Percentiles rank a stretch among this genome's conserved stretches.
These are phyloP conservation scores for Isaurus tuberculatus DNA, from an alignment of 92 coral and sea anemone species.

Conservation along the genomic window DNA sequence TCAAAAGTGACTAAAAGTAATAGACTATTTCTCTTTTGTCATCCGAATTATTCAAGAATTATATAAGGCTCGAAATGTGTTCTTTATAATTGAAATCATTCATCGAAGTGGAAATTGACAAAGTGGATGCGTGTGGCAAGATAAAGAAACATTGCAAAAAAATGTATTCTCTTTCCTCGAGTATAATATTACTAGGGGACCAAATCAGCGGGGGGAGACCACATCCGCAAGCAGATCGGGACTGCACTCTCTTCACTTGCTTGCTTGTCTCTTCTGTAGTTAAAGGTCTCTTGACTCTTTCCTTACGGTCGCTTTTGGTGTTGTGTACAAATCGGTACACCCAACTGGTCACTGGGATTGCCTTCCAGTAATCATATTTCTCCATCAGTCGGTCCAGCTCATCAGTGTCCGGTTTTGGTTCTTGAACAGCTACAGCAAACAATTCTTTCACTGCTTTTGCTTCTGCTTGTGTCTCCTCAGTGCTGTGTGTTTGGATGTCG, in stretches of 20 bases:
- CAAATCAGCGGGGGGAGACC: too few species aligned
- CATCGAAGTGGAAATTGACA: too few species aligned
- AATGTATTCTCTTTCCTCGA: too few species aligned
- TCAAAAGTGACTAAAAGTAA: too few species aligned
- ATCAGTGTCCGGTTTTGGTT: neutral
- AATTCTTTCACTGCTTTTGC: constrained; percentile 63
- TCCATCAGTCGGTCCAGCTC: neutral
- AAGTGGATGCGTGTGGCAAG: too few species aligned
- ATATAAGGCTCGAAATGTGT: too few species aligned
- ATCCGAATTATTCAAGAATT: too few species aligned
- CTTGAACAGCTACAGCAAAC: constrained; percentile 69
- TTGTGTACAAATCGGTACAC: constrained; percentile 17
- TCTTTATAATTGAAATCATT: too few species aligned
- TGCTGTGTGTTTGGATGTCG: constrained; percentile 56
- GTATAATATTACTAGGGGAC: too few species aligned
- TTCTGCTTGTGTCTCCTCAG: constrained; percentile 67
- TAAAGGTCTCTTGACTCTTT: constrained; percentile 38
- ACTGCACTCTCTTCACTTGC: constrained; percentile 32
- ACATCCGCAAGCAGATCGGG: constrained; percentile 2
- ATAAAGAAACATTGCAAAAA: too few species aligned
- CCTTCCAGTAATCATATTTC: constrained; percentile 18
- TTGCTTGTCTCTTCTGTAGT: constrained; percentile 47
- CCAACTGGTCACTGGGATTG: constrained; percentile 18
- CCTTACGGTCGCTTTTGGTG: neutral
- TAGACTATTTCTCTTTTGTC: too few species aligned